Evolutionary conservation across 1,140 invertebrate genomes (phyloP).

Genomic region (Scylla paramamosain): DNA sequence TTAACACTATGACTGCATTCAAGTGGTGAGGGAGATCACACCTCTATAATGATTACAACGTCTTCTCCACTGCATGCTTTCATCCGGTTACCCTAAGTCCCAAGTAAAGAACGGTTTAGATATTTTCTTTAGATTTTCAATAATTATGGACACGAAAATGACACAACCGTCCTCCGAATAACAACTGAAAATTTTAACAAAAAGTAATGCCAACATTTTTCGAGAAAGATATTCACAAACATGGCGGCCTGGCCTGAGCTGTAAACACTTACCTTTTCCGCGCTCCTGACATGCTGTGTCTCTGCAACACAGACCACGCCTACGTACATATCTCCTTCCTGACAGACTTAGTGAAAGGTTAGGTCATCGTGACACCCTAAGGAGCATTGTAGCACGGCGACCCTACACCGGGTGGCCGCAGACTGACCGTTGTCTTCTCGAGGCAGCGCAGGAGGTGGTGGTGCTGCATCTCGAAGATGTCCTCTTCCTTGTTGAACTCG

Average conservation of each 20-base stretch:
- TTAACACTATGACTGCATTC: no score
- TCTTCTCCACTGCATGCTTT: no score
- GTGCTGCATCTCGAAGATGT: constrained; percentile 99
- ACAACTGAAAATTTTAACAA: no score
- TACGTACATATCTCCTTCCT: neutral
- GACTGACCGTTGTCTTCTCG: constrained; percentile 97
- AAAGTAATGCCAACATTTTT: no score
- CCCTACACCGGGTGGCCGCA: neutral
- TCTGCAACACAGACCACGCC: neutral
- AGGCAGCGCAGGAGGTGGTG: constrained; percentile 98
- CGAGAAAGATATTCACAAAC: no score
- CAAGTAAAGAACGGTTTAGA: no score
- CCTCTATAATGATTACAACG: no score
- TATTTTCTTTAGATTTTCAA: no score
- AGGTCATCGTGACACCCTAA: neutral
- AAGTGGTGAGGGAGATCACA: no score
- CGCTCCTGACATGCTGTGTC: neutral
- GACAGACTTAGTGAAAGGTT: neutral
- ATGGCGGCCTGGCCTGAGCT: neutral
- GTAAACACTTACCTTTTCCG: neutral
- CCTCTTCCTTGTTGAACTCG: constrained; percentile 93
- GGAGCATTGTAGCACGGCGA: neutral
- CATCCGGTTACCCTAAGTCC: no score
- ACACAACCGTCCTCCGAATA: no score
- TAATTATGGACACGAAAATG: no score